Evolutionary conservation across 2,113 vertebrate genomes (phyloP).

Genomic region (Poeciliopsis occidentalis): DNA sequence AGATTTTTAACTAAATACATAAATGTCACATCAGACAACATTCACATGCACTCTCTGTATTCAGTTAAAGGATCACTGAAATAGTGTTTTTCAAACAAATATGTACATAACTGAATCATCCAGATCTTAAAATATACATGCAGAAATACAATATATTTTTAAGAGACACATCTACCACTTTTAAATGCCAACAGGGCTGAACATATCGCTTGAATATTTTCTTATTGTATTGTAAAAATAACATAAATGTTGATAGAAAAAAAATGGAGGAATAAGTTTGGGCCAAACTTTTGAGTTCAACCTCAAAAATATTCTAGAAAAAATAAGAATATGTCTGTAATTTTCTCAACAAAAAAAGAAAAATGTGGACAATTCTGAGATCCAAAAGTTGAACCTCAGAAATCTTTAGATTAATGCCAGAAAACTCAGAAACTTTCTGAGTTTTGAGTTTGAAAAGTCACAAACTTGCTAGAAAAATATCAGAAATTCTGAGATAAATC

Average conservation of each 20-base stretch:
- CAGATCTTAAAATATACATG: background rate
- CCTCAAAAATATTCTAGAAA: too few species aligned
- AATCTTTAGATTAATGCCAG: too few species aligned
- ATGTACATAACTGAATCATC: background rate
- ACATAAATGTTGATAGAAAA: background rate
- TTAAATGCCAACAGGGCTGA: background rate
- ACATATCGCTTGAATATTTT: background rate
- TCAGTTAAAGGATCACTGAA: background rate
- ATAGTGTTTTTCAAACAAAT: background rate
- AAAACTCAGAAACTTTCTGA: too few species aligned
- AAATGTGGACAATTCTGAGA: too few species aligned
- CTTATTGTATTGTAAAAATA: background rate
- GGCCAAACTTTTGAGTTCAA: too few species aligned
- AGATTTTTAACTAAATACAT: background rate
- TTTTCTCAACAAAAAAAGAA: too few species aligned
- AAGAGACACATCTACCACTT: slow-evolving; percentile 17
- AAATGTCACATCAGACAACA: background rate
- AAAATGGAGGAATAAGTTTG: too few species aligned
- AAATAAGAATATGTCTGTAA: too few species aligned
- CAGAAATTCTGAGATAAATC: too few species aligned
- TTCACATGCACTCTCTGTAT: background rate
- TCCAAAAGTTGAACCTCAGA: too few species aligned
- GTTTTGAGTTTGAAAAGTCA: too few species aligned
- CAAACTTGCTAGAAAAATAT: too few species aligned
- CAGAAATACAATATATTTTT: background rate